Percentiles rank a stretch among this genome's conserved stretches.
phyloP scores from a whole-genome alignment of 2,888 invertebrate genomes.

The Melanotus villosus region DNA sequence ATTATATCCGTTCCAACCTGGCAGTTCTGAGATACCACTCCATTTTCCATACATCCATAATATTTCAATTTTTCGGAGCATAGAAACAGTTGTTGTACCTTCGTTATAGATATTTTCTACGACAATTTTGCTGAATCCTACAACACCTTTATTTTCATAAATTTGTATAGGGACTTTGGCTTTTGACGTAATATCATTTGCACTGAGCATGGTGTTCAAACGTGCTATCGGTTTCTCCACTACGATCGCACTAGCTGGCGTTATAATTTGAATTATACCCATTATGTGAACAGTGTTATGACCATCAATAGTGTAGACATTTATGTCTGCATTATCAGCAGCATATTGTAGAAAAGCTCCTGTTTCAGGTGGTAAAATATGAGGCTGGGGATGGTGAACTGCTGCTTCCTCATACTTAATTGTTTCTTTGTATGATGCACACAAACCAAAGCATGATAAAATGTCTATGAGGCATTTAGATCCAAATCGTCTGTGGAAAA shows the following conservation, averaged over 20 bases:
- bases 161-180: slow-evolving; percentile 55
- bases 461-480: slow-evolving; percentile 43
- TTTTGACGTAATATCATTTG: slow-evolving; percentile 51
- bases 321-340: slow-evolving; percentile 59
- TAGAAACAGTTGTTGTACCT: slow-evolving; percentile 34
- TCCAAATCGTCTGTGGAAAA: slow-evolving; percentile 18
- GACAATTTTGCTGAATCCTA: slow-evolving; percentile 52
- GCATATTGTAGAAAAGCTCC: slow-evolving; percentile 56
- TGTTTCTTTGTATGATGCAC: slow-evolving; percentile 53
- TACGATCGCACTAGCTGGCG: slow-evolving; percentile 53
- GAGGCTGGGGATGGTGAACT: slow-evolving; percentile 52
- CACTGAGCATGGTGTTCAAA: slow-evolving; percentile 40
- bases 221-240: slow-evolving; percentile 41
- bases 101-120: slow-evolving; percentile 41
- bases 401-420: slow-evolving; percentile 53
- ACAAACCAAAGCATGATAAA: slow-evolving; percentile 51
- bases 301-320: slow-evolving; percentile 57
- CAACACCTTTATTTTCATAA: slow-evolving; percentile 56
- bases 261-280: slow-evolving; percentile 56
- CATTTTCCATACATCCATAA: slow-evolving; percentile 58
- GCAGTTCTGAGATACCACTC: slow-evolving; percentile 42
- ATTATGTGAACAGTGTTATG: slow-evolving; percentile 58
- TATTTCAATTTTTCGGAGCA: slow-evolving; percentile 50
- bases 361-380: slow-evolving; percentile 52
- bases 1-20: slow-evolving; percentile 58